Evolutionary conservation across 2,888 invertebrate genomes (phyloP), one percentile per base, ranked within the genome.

Genomic region (Protodeltote pygarga): DNA sequence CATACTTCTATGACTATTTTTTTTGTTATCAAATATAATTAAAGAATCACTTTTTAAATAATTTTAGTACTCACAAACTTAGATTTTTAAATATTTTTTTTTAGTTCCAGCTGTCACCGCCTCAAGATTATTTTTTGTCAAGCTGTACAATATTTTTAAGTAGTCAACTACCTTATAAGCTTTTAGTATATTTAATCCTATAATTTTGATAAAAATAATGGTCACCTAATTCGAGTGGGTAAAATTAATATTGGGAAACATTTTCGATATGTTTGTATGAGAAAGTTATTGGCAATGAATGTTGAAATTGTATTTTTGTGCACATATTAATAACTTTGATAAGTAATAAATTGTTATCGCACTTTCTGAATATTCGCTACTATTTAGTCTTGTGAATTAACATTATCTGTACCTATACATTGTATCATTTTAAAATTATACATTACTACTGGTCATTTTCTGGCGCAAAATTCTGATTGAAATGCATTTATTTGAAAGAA

Each of bases 221-320:
- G 4, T 14, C 6, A 32, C n/a, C 10, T 31, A 13, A 27, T 38
- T 50, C 38, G 50, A 50, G 45, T 60, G 55, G 20, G 31, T 42
- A 21, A 24, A 31, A 41, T 37, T 5, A 21, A 38, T 35, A 47
- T 49, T 58, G 50, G 62, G 47, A 53, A 65, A 46, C 49, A 49
- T 41, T 44, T 25, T 31, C 11, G 39, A 31, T 42, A 24, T 41
- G 23, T 34, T 40, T 41, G 39, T 53, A 40, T 53, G 38, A 44
- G 65, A 67, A 77, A 63, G 72, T 71, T 75, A 77, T 79, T 77
- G 75, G 74, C 60, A 51, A 66, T 66, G 52, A 63, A 64, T 45
- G 61, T 63, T 51, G 47, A 71, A 70, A 73, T 62, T 74, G 73
- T 75, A 76, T 76, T 76, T 79, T 74, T 73, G 65, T 77, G 80